phyloP scores from a whole-genome alignment of 2,113 vertebrate genomes.

The Leucosticte australis region DNA sequence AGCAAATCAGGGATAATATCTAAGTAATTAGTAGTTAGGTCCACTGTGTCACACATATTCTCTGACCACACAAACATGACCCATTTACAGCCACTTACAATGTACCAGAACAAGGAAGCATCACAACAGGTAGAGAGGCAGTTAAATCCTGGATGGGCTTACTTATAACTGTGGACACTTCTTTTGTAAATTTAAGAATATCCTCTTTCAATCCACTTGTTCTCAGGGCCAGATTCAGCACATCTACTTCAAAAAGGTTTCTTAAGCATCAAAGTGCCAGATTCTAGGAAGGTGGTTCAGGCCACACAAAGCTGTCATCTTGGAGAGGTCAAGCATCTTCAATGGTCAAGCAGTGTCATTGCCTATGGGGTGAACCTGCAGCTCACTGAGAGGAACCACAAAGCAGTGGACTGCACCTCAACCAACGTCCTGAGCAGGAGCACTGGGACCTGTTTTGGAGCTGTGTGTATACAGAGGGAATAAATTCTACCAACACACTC shows the following conservation, averaged over 20 bases:
- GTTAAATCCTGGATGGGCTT: background rate
- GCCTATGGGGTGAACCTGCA: accelerated
- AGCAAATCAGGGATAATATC: background rate
- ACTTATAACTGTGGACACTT: background rate
- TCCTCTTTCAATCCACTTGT: background rate
- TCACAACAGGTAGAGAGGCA: background rate
- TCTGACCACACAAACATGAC: background rate
- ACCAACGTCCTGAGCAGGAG: background rate
- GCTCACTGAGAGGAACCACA: background rate
- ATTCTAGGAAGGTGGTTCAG: background rate
- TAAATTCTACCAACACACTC: background rate
- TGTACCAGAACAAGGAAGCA: accelerated
- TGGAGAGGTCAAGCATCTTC: background rate
- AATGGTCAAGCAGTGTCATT: background rate
- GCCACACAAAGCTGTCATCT: background rate
- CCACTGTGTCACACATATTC: background rate
- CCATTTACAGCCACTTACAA: background rate
- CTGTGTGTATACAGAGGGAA: background rate
- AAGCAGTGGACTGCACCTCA: background rate
- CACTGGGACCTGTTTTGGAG: accelerated
- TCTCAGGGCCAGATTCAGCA: background rate
- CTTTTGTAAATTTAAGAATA: background rate
- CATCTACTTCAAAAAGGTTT: background rate
- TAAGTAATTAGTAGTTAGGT: background rate
- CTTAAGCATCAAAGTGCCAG: background rate